These are phyloP conservation scores for Pseudorhombus dupliciocellatus DNA, from an alignment of 2,113 vertebrate genomes.

Conservation along the genomic window DNA sequence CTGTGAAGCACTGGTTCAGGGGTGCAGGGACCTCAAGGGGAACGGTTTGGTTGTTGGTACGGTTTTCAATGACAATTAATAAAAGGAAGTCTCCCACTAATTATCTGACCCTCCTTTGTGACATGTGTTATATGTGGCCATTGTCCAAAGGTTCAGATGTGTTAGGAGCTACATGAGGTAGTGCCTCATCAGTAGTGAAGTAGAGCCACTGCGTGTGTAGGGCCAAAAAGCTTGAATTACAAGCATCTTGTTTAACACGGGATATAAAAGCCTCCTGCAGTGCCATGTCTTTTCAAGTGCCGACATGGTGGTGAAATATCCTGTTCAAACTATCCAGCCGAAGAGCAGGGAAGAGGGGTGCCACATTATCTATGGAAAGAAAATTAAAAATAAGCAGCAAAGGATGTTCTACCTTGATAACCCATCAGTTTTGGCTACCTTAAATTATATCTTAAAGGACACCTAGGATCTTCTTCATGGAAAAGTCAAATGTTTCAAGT, in stretches of 20 bases:
- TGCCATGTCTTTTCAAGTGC: conserved; percentile 7
- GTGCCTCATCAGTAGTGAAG: neutral
- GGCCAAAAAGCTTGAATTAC: conserved; percentile 9
- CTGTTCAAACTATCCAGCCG: conserved; percentile 31
- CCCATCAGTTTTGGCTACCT: conserved; percentile 34
- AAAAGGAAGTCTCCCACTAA: conserved; percentile 5
- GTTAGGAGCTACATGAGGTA: neutral
- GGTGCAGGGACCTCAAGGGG: conserved; percentile 17
- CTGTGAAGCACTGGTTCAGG: conserved; percentile 24
- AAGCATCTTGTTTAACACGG: conserved; percentile 28
- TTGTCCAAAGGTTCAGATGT: neutral
- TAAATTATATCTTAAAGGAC: conserved; percentile 68
- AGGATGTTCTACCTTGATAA: conserved; percentile 37
- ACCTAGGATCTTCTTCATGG: conserved; percentile 63
- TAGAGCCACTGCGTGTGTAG: neutral
- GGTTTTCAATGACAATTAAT: conserved; percentile 17
- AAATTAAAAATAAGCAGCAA: conserved; percentile 65
- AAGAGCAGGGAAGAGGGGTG: conserved; percentile 55
- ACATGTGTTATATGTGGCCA: conserved; percentile 11
- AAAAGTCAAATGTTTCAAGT: conserved; percentile 22
- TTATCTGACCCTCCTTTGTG: conserved; percentile 2
- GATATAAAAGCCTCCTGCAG: conserved; percentile 28
- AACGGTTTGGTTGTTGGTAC: conserved; percentile 49
- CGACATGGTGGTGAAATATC: conserved; percentile 17
- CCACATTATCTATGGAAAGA: conserved; percentile 43